A percentile compares a stretch with the other conserved stretches of the same genome.
These are phyloP conservation scores for Cenopis cana DNA, from an alignment of 2,888 invertebrate genomes.

Conservation along the genomic window DNA sequence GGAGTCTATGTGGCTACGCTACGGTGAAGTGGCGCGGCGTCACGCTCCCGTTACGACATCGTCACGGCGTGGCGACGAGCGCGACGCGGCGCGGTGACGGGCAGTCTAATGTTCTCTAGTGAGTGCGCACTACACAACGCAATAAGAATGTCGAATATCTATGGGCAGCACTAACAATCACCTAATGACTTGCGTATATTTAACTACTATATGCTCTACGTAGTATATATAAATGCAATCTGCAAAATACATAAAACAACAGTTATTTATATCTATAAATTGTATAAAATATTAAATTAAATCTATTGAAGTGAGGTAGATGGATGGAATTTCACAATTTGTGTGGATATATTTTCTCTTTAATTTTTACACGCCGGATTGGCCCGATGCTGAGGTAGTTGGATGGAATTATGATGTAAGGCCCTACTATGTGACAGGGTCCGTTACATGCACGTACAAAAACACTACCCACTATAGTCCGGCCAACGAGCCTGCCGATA, in stretches of 20 bases:
- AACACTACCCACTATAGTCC: conserved; percentile 72
- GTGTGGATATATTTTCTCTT: conserved; percentile 78
- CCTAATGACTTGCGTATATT: conserved; percentile 81
- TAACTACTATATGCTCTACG: conserved; percentile 84
- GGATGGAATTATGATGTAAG: conserved; percentile 85
- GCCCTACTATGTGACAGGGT: conserved; percentile 75
- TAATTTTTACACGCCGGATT: conserved; percentile 78
- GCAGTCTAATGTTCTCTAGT: conserved; percentile 71
- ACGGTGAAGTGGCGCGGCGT: conserved; percentile 58
- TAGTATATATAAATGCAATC: conserved; percentile 85
- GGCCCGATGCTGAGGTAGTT: conserved; percentile 86
- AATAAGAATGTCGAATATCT: conserved; percentile 62
- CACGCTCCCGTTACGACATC: conserved; percentile 47
- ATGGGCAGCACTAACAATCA: conserved; percentile 78
- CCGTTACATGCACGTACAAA: conserved; percentile 77
- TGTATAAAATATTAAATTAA: conserved; percentile 86
- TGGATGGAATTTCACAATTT: conserved; percentile 89
- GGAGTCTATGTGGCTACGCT: conserved; percentile 59
- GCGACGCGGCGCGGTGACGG: conserved; percentile 11
- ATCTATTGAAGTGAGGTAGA: conserved; percentile 89
- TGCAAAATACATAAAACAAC: conserved; percentile 85
- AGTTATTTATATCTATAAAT: conserved; percentile 84
- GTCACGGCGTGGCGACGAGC: conserved; percentile 38
- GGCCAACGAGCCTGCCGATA: conserved; percentile 6
- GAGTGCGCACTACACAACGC: conserved; percentile 73